phyloP scores from a whole-genome alignment of 2,113 vertebrate genomes.

The Azemiops feae region DNA sequence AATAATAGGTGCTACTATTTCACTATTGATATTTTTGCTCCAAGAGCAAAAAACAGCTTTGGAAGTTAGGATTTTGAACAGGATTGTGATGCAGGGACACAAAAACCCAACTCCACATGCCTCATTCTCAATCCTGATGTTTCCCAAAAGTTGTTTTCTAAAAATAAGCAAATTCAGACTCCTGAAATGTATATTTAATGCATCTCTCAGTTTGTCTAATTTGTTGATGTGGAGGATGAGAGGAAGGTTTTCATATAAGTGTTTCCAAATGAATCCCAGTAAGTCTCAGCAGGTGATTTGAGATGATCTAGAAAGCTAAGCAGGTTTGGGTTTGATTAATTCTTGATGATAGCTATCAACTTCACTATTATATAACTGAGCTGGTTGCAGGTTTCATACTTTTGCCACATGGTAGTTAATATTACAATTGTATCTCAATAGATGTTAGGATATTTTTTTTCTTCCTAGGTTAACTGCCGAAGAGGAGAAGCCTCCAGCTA shows the following conservation, averaged over 20 bases:
- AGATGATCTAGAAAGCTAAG: neutral
- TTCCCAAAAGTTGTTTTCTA: neutral
- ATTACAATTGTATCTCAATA: neutral
- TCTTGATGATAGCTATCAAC: neutral
- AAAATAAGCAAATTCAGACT: neutral
- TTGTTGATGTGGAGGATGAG: neutral
- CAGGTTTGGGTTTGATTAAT: neutral
- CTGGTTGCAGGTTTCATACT: neutral
- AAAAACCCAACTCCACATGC: neutral
- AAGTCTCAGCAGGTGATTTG: neutral
- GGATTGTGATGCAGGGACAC: neutral
- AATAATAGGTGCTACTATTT: neutral
- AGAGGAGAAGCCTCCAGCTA: slow-evolving; percentile 73
- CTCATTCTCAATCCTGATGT: neutral
- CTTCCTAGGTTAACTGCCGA: slow-evolving; percentile 82
- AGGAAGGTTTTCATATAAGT: neutral
- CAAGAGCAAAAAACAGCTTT: neutral
- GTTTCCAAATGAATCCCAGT: neutral
- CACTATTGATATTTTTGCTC: neutral
- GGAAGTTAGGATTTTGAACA: neutral
- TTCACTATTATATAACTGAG: neutral
- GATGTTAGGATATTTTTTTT: neutral
- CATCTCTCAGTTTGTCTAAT: neutral
- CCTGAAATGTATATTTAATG: neutral
- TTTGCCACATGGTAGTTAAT: neutral